Evolutionary conservation across 2,888 invertebrate species (phyloP).

Genomic region (Tenthredo notha): DNA sequence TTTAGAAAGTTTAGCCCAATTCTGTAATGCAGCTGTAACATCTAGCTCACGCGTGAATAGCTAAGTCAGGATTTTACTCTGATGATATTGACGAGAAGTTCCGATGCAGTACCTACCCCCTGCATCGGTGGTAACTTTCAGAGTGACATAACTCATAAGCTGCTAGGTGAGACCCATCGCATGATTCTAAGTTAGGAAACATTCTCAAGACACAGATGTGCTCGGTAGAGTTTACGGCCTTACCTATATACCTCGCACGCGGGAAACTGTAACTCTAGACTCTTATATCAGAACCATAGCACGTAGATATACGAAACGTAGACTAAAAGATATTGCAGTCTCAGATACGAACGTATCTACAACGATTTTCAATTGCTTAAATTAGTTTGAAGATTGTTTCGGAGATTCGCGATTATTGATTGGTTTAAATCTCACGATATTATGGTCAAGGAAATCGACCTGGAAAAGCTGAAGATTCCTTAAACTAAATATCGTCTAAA

Average conservation of each 20-base stretch:
- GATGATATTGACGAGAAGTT: constrained; percentile 11
- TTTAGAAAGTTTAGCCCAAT: neutral
- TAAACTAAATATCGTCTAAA: too few species aligned
- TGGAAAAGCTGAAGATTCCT: too few species aligned
- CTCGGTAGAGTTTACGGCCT: constrained; percentile 8
- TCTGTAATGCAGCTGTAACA: neutral
- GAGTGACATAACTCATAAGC: constrained; percentile 20
- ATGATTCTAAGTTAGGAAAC: constrained; percentile 30
- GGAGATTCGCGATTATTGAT: neutral
- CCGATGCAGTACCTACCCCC: neutral
- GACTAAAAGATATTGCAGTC: constrained; percentile 1
- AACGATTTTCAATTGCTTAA: neutral
- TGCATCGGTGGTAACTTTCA: neutral
- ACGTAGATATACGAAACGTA: constrained; percentile 9
- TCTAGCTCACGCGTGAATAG: neutral
- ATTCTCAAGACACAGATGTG: constrained; percentile 19
- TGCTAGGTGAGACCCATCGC: constrained; percentile 7
- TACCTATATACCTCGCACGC: neutral
- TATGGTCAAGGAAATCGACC: neutral
- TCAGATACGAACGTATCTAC: neutral
- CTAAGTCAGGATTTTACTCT: neutral
- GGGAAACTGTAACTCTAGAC: constrained; percentile 11
- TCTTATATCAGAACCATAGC: neutral
- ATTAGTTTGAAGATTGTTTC: neutral
- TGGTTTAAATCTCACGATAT: neutral